phyloP scores from a whole-genome alignment of 2,797 vertebrate species.

The Gorsachius magnificus region DNA sequence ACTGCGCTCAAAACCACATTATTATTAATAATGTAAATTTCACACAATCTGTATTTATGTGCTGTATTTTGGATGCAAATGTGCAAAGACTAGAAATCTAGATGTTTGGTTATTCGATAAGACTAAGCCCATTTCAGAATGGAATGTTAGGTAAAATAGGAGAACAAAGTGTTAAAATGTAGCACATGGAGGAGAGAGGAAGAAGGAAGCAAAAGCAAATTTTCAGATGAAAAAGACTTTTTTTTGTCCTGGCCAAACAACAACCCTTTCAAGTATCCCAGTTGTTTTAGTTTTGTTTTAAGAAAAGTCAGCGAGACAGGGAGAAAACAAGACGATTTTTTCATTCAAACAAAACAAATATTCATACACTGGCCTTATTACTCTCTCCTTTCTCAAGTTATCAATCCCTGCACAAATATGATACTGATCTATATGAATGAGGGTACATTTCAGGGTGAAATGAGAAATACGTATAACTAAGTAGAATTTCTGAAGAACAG shows the following conservation, averaged over 20 bases:
- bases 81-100: not conserved
- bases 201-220: not conserved
- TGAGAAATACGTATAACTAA: not conserved
- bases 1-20: not conserved
- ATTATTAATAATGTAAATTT: not conserved
- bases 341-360: not conserved
- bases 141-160: not conserved
- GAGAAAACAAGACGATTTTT: not conserved
- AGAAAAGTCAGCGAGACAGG: not conserved
- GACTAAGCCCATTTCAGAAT: not conserved
- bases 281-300: not conserved
- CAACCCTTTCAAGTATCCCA: not conserved
- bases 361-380: not conserved
- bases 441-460: not conserved
- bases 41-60: not conserved
- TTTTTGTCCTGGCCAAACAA: not conserved
- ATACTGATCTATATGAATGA: not conserved
- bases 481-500: not conserved
- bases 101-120: not conserved
- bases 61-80: not conserved
- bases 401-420: not conserved
- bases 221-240: not conserved
- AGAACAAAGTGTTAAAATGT: not conserved
- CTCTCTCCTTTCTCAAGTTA: not conserved
- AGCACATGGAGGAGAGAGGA: accelerated